Base-by-base conservation (phyloP, 2,797 vertebrate genomes). In the Phalloptychus januarius region DNA sequence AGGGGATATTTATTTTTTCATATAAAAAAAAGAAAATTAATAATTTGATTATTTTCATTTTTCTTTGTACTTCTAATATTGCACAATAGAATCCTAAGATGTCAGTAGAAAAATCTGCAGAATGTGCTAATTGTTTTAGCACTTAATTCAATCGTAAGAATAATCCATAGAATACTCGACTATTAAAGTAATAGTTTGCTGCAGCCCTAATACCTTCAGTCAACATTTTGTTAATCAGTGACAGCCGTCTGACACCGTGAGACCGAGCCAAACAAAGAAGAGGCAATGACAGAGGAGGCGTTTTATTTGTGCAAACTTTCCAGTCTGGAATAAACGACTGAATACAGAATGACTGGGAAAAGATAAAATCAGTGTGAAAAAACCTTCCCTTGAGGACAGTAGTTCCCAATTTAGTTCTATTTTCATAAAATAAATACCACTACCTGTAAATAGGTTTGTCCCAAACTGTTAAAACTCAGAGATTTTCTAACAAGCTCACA, bases 401-500 rank as follows among this genome's bases (percentile, higher is more conserved):
- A 15, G 38, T n/a, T 33, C 74, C 15, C 65, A 46, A 38, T 70
- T n/a, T 63, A 5, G 0, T 23, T 75, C 48, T 52, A 75, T 28
- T 50, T 72, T 74, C 45, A 5, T 70, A 31, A 58, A 28, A 54
- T 0, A 23, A 79, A 79, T 65, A 23, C 56, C 69, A 25, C 73
- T 69, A 86, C 85, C 77, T 90, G 74, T 31, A 63, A 80, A 83
- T 10, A 23, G 6, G 45, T 78, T 89, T 83, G 61, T 75, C 82
- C 73, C 65, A 13, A 15, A 73, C 74, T 25, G n/a, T 54, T 79
- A 85, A 6, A 31, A 85, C 85, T 74, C 38, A 0, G 77, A 50
- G 72, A 86, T 85, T 76, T 86, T 82, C 81, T 85, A 89, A 91
- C 86, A 86, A 86, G 83, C 90, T 85, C 78, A 61, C 76, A 79